Percentiles rank a stretch among this genome's conserved stretches.
phyloP scores from a whole-genome alignment of 1,140 invertebrate species.

The Hylaeus anthracinus region DNA sequence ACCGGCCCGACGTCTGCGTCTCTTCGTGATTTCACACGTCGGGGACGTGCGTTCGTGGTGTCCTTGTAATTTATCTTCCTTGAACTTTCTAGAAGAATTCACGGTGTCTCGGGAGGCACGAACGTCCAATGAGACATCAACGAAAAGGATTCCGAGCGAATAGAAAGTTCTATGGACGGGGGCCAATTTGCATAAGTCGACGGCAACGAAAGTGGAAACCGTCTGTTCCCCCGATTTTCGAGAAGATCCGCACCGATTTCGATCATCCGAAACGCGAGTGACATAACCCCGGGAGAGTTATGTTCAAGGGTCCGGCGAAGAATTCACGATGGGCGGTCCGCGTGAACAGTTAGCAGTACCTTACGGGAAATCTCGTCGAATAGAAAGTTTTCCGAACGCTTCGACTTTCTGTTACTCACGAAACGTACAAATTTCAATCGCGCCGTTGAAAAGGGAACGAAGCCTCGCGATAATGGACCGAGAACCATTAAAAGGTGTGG shows the following conservation, averaged over 20 bases:
- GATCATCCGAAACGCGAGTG: conserved; percentile 20
- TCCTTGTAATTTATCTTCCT: conserved; percentile 42
- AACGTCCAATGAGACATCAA: background rate
- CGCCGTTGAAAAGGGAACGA: too few relatives aligned
- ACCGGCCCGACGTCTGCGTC: conserved; percentile 28
- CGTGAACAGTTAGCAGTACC: conserved; percentile 7
- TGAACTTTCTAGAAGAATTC: conserved; percentile 49
- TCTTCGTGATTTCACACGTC: conserved; percentile 46
- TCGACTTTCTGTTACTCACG: background rate
- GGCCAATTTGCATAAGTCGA: conserved; percentile 43
- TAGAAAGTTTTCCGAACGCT: conserved; percentile 18
- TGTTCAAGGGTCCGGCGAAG: conserved; percentile 2
- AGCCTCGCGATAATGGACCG: too few relatives aligned
- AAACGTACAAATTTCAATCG: background rate
- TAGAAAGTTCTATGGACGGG: conserved; percentile 45
- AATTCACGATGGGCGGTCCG: conserved; percentile 46
- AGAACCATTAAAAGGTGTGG: too few relatives aligned
- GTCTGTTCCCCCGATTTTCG: background rate
- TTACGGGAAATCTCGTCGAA: conserved; percentile 15
- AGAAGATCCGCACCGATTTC: conserved; percentile 27
- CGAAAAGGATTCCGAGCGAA: conserved; percentile 36
- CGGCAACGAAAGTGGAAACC: conserved; percentile 44
- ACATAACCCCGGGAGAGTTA: conserved; percentile 41
- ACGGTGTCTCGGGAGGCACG: background rate
- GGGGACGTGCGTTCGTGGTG: conserved; percentile 40